Evolutionary conservation across 2,888 invertebrate genomes (phyloP), one percentile per base, ranked within the genome.

Genomic region (Dusona sp.): DNA sequence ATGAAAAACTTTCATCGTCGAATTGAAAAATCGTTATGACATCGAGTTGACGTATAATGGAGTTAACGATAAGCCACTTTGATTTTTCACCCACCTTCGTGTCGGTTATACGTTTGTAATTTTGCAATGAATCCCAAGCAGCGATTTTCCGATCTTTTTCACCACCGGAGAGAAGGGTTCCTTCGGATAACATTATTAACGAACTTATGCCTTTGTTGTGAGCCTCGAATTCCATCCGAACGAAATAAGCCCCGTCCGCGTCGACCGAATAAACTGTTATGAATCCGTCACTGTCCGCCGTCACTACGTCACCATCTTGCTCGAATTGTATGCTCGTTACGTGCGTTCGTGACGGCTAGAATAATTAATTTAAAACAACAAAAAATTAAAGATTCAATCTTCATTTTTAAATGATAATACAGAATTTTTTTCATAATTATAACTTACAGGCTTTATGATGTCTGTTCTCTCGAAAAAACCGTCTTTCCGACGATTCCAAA

Each of bases 401-500:
- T 19, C n/a, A 78, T 45, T 33, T 36, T 13, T n/a, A 16, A 13
- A 57, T 54, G 22, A 36, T n/a, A 22, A 73, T 51, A 8, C 36
- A 70, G 11, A 78, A 79, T 57, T 54, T 42, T 61, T 48, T 61
- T 48, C 74, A 19, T 9, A 42, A 19, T 19, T 33, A 4, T 19
- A 57, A 86, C 88, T 89, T 94, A 97, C 97, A 82, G 97, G 97
- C 94, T 98, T 98, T 38, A 98, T 97, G 78, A 98, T 98, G 90
- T 98, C 98, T 0, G 98, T 98, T 87, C 98, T 95, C 95, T 97
- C 98, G 92, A 97, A 98, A 95, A 97, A 98, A 61, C 98, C 98
- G 93, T 98, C 98, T 95, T 98, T 98, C 87, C 98, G 95, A 83
- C 98, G 95, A 91, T 98, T 98, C 98, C 98, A 99, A 94, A 98